Conservation (phyloP, 2,888 invertebrate genomes). For the Lymantria dispar region DNA sequence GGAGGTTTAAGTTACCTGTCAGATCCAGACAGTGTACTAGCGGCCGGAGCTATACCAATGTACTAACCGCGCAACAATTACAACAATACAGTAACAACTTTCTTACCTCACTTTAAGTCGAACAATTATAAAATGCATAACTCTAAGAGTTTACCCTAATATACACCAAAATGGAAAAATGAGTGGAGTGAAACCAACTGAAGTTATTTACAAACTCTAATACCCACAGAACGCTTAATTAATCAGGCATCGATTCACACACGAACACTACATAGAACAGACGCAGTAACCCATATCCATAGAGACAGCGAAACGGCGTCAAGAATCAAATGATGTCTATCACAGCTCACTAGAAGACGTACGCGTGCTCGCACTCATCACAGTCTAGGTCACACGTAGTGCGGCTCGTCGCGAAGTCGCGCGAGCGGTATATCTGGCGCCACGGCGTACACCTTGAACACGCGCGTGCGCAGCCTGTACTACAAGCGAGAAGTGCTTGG, state of each 20-base stretch:
- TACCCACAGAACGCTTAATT: slow-evolving; percentile 68
- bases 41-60: slow-evolving; percentile 38
- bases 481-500: slow-evolving; percentile 54
- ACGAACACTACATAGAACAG: slow-evolving; percentile 35
- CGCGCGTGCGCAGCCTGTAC: slow-evolving; percentile 58
- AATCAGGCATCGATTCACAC: slow-evolving; percentile 50
- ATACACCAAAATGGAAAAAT: slow-evolving; percentile 78
- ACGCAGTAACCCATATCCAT: slow-evolving; percentile 59
- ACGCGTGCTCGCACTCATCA: slow-evolving; percentile 18
- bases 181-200: slow-evolving; percentile 66
- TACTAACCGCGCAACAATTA: slow-evolving; percentile 57
- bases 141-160: slow-evolving; percentile 70
- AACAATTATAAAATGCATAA: slow-evolving; percentile 76
- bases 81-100: slow-evolving; percentile 66
- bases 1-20: neutral
- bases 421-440: slow-evolving; percentile 42
- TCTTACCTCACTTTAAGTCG: slow-evolving; percentile 58
- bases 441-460: slow-evolving; percentile 74
- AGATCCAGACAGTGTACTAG: neutral
- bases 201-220: slow-evolving; percentile 69
- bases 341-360: slow-evolving; percentile 72
- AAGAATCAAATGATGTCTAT: slow-evolving; percentile 75
- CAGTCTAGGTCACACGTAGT: slow-evolving; percentile 11
- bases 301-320: slow-evolving; percentile 53
- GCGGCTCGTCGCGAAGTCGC: slow-evolving; percentile 5